Conservation (phyloP, 2,888 invertebrate species). For the Drepanosiphum platanoidis region DNA sequence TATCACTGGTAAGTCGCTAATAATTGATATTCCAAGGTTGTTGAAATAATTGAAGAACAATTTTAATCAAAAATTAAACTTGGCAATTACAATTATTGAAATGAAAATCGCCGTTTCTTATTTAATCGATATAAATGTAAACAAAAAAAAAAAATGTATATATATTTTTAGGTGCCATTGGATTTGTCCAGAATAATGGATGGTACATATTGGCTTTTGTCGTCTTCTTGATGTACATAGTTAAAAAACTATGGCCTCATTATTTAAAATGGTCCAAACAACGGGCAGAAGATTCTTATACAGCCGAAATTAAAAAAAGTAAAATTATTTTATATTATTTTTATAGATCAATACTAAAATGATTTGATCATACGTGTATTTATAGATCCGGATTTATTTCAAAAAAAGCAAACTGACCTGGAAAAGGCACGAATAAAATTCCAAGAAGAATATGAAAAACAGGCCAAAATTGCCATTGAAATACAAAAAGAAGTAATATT, state of each 20-base stretch:
- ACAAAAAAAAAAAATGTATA: too few species aligned
- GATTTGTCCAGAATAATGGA: conserved; percentile 48
- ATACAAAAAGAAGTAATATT: conserved; percentile 56
- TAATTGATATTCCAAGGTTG: not conserved
- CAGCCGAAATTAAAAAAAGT: conserved; percentile 56
- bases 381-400: conserved; percentile 53
- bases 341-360: not conserved
- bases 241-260: conserved; percentile 40
- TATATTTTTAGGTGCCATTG: not conserved
- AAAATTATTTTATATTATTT: not conserved
- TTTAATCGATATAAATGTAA: too few species aligned
- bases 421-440: conserved; percentile 51
- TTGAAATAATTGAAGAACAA: not conserved
- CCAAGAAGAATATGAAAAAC: conserved; percentile 56
- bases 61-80: not conserved
- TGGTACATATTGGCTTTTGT: conserved; percentile 36
- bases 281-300: conserved; percentile 30
- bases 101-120: not conserved
- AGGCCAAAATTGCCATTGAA: conserved; percentile 50
- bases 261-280: conserved; percentile 49
- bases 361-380: not conserved
- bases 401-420: conserved; percentile 54
- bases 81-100: not conserved
- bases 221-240: conserved; percentile 7
- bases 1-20: conserved; percentile 5